Evolutionary conservation across 2,113 vertebrate species (phyloP), one percentile per base, ranked within the genome.

Genomic region (Aegypius monachus): DNA sequence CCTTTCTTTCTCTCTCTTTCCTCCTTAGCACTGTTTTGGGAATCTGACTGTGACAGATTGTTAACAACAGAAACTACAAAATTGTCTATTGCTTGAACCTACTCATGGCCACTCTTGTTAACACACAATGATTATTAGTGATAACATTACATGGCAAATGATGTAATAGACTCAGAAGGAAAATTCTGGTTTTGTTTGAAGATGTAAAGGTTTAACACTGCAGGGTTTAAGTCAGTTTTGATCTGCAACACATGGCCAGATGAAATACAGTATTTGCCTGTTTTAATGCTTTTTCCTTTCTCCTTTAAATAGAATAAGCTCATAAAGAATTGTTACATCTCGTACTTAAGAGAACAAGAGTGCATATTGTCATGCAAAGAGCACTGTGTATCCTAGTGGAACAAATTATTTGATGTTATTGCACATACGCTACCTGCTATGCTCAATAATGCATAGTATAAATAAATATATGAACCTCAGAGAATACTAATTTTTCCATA

Each of bases 221-320:
- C 47, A 74, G 36, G 16, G 14, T 75, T 95, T 91, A 85, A 71
- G 26, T 68, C 40, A n/a, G 16, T 3, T 87, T 81, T 89, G n/a
- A 92, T 95, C 90, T 91, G 19, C 86, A 83, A 45, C 73, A 95
- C 40, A 95, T 92, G 73, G 36, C 45, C 36, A 88, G 58, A 68
- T 81, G 36, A 94, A 96, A 93, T 81, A 63, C 32, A 73, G 36
- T 63, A 78, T 88, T 89, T 74, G 11, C 18, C 48, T 34, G 32
- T 68, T 96, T 91, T 81, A 79, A 47, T 70, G 66, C 5, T 50
- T 95, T 96, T 81, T 77, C 20, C 63, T 92, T 85, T 92, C 1
- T 4, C 31, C 56, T 68, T 95, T 75, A 73, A 87, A 80, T 82
- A 43, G 16, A 36, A n/a, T 27, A 82, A 68, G 15, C 32, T 73